A percentile compares a stretch with the other conserved stretches of the same genome.
phyloP scores from a whole-genome alignment of 2,888 invertebrate genomes.

The Chloroclysta siterata region DNA sequence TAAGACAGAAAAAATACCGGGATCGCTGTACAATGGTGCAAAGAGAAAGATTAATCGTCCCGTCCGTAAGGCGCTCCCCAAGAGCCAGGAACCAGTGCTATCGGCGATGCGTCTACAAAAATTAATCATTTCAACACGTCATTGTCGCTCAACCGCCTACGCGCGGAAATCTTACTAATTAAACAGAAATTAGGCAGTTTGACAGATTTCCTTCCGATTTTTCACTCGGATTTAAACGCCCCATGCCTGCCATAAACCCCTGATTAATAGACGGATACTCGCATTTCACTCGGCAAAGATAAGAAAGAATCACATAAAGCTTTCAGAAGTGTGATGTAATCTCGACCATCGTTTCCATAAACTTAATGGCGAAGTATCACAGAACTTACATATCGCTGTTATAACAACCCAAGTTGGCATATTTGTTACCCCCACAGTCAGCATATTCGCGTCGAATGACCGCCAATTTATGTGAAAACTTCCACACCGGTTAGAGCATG shows the following conservation, averaged over 20 bases:
- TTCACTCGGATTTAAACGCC: slow-evolving; percentile 56
- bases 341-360: slow-evolving; percentile 82
- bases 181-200: slow-evolving; percentile 80
- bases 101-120: slow-evolving; percentile 67
- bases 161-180: slow-evolving; percentile 79
- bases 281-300: slow-evolving; percentile 59
- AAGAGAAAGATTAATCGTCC: slow-evolving; percentile 82
- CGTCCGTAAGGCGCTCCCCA: slow-evolving; percentile 65
- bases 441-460: slow-evolving; percentile 85
- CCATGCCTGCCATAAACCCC: slow-evolving; percentile 68
- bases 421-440: slow-evolving; percentile 84
- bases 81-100: slow-evolving; percentile 50
- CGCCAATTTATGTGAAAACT: slow-evolving; percentile 85
- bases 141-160: slow-evolving; percentile 74
- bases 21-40: slow-evolving; percentile 78
- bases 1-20: slow-evolving; percentile 82
- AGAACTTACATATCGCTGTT: slow-evolving; percentile 84
- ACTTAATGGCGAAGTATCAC: slow-evolving; percentile 84
- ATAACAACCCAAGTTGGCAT: slow-evolving; percentile 84
- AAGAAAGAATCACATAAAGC: slow-evolving; percentile 80
- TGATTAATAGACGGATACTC: slow-evolving; percentile 67
- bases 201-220: slow-evolving; percentile 77
- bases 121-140: slow-evolving; percentile 84
- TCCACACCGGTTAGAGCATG: slow-evolving; percentile 78
- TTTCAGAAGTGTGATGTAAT: slow-evolving; percentile 83